Conservation (phyloP, 2,888 invertebrate species). For the Thysanoteuthis rhombus region DNA sequence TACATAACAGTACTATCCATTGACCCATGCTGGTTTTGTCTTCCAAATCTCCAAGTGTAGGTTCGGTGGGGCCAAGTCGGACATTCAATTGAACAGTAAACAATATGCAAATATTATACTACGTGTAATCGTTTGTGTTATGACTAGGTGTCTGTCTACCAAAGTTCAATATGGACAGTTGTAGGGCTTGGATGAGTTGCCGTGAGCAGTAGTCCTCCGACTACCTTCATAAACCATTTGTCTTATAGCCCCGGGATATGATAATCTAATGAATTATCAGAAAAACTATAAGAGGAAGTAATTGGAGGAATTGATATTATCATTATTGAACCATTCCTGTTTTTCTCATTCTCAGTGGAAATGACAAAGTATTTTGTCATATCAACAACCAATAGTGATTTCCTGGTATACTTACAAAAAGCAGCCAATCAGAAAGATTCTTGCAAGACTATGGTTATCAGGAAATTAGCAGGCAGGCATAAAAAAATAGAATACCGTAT, state of each 20-base stretch:
- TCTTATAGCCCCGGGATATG: not conserved
- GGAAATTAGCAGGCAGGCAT: not conserved
- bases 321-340: not conserved
- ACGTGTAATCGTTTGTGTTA: too few species aligned
- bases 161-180: too few species aligned
- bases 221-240: not conserved
- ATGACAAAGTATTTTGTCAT: not conserved
- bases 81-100: too few species aligned
- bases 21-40: not conserved
- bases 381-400: not conserved
- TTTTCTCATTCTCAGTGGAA: not conserved
- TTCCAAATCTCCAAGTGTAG: not conserved
- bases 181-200: too few species aligned
- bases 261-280: not conserved
- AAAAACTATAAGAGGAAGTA: not conserved
- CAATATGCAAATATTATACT: too few species aligned
- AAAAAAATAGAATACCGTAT: too few species aligned
- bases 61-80: not conserved
- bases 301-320: not conserved
- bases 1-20: not conserved
- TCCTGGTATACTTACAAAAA: not conserved
- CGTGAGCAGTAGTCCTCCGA: too few species aligned
- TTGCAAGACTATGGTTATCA: not conserved
- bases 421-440: not conserved
- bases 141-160: too few species aligned